Conservation (phyloP, 2,113 vertebrate species). For the Vimba vimba region DNA sequence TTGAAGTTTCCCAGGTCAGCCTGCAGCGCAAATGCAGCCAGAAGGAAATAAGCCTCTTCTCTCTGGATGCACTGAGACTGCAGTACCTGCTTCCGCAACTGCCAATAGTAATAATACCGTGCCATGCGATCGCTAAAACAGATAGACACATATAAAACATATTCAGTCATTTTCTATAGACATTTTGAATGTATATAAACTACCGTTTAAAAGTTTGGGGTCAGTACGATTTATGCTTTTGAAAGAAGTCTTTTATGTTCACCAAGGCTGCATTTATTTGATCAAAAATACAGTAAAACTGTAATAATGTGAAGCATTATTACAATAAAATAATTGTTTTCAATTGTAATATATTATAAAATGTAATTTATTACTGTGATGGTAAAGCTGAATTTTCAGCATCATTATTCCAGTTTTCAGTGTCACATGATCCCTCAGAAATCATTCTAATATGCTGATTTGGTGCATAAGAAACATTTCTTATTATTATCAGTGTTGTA, state of each 20-base stretch:
- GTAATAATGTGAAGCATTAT: not conserved
- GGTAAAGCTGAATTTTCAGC: not conserved
- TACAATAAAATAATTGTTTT: not conserved
- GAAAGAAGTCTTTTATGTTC: too few species aligned
- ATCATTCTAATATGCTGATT: not conserved
- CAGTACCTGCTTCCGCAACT: constrained; percentile 95
- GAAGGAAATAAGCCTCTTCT: constrained; percentile 96
- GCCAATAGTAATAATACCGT: constrained; percentile 98
- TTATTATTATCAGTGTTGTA: not conserved
- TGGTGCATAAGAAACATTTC: not conserved
- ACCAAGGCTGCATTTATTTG: too few species aligned
- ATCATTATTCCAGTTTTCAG: not conserved
- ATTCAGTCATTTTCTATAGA: not conserved
- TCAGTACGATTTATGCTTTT: not conserved
- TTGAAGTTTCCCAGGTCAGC: constrained; percentile 98
- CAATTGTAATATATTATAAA: not conserved
- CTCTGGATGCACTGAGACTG: constrained; percentile 91
- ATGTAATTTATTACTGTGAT: not conserved
- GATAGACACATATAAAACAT: not conserved
- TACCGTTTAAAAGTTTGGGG: not conserved
- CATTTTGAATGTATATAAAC: not conserved
- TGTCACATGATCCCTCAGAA: not conserved
- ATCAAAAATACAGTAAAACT: not conserved
- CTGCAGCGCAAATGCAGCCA: constrained; percentile 95
- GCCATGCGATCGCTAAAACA: constrained; percentile 86